These are phyloP conservation scores for Aspidapion aeneum DNA, from an alignment of 2,888 invertebrate genomes.

Conservation along the genomic window DNA sequence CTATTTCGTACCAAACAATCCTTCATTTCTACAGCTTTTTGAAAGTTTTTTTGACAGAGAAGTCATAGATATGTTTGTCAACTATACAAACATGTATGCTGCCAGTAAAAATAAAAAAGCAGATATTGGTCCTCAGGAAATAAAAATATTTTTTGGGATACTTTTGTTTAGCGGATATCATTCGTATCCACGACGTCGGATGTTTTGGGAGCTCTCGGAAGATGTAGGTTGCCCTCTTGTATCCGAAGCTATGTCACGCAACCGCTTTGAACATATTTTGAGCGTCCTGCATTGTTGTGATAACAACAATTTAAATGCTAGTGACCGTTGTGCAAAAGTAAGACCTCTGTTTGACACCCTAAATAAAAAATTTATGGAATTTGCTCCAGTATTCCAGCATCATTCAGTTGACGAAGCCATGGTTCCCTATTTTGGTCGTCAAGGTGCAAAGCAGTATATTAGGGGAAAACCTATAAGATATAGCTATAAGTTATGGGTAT, in stretches of 20 bases:
- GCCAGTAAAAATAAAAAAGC: neutral
- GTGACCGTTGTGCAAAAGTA: constrained; percentile 36
- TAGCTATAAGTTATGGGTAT: constrained; percentile 27
- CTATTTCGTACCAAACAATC: neutral
- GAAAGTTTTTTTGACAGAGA: neutral
- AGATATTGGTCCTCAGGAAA: neutral
- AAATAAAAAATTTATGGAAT: constrained; percentile 31
- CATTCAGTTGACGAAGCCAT: constrained; percentile 21
- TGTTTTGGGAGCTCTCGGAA: neutral
- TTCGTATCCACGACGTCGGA: neutral
- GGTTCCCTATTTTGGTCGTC: constrained; percentile 39
- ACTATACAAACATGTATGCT: neutral
- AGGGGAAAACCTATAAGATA: constrained; percentile 33
- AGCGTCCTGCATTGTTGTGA: constrained; percentile 33
- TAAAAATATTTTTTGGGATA: neutral
- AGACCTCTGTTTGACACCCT: constrained; percentile 30
- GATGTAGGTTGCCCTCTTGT: neutral
- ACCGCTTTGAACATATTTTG: constrained; percentile 34
- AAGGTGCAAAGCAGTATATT: constrained; percentile 35
- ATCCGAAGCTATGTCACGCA: constrained; percentile 29
- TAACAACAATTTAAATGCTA: constrained; percentile 28
- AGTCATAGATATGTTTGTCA: constrained; percentile 1
- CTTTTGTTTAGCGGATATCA: neutral
- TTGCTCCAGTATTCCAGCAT: constrained; percentile 32
- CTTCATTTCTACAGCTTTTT: neutral